Conservation (phyloP, 2,113 vertebrate species). For the Chaetodon auriga region DNA sequence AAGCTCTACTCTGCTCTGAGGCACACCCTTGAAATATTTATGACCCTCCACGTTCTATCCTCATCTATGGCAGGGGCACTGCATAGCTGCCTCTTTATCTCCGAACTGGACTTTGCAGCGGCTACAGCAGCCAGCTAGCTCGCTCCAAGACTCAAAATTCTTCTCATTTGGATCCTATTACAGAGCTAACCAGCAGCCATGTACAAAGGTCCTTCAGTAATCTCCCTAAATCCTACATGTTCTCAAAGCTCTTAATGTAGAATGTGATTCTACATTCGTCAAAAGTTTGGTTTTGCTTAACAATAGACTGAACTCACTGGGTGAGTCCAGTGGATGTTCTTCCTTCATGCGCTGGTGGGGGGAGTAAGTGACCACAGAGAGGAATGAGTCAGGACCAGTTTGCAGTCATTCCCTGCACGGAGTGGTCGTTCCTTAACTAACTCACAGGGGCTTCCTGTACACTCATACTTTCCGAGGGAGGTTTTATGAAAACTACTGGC, state of each 20-base stretch:
- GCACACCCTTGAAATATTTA: conserved; percentile 80
- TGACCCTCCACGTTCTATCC: conserved; percentile 61
- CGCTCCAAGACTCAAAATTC: conserved; percentile 59
- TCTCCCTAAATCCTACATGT: conserved; percentile 51
- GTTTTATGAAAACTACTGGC: conserved; percentile 31
- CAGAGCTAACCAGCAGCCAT: conserved; percentile 50
- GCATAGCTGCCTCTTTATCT: conserved; percentile 54
- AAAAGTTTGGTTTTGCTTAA: conserved; percentile 55
- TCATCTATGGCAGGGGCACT: conserved; percentile 54
- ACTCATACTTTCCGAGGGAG: conserved; percentile 59
- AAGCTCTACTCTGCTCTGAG: conserved; percentile 64
- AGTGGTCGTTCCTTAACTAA: conserved; percentile 40
- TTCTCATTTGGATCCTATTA: conserved; percentile 68
- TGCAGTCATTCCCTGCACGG: conserved; percentile 3
- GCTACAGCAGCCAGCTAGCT: conserved; percentile 20
- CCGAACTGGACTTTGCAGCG: conserved; percentile 59
- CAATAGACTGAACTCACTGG: conserved; percentile 39
- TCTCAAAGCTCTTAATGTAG: conserved; percentile 48
- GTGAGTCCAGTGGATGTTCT: conserved; percentile 36
- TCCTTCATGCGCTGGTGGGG: conserved; percentile 34
- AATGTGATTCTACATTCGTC: conserved; percentile 48
- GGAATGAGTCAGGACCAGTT: conserved; percentile 43
- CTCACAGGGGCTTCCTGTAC: conserved; percentile 60
- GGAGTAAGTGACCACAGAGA: conserved; percentile 55
- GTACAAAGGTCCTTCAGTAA: conserved; percentile 51